A percentile compares a stretch with the other conserved stretches of the same genome.
Conservation (phyloP, 1,140 invertebrate genomes). For the Drosophila lacertosa region DNA sequence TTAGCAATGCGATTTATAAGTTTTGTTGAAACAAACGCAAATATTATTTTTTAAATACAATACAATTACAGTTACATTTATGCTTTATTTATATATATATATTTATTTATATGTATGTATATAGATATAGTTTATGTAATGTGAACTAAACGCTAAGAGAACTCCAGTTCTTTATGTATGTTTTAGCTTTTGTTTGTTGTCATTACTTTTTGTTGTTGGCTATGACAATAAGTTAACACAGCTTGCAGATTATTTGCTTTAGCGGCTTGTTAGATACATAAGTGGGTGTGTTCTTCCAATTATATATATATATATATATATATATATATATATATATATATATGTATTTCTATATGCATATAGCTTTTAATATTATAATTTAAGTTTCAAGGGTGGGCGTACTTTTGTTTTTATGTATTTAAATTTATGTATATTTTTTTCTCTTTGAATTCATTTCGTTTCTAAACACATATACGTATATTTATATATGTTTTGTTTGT, state of each 20-base stretch:
- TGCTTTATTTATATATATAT: constrained; percentile 32
- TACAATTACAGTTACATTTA: constrained; percentile 21
- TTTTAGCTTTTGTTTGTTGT: constrained; percentile 8
- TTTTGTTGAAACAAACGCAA: constrained; percentile 39
- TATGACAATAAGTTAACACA: constrained; percentile 31
- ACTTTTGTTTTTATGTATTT: constrained; percentile 12
- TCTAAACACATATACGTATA: constrained; percentile 37
- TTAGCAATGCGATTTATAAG: constrained; percentile 23
- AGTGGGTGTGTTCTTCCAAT: constrained; percentile 7
- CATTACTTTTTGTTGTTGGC: constrained; percentile 18
- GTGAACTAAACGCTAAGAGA: constrained; percentile 35
- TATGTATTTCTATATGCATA: constrained; percentile 20
- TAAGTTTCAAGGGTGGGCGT: constrained; percentile 72
- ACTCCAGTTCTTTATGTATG: constrained; percentile 26
- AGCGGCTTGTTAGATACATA: constrained; percentile 35
- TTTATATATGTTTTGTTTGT: constrained; percentile 25
- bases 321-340: constrained; percentile 40
- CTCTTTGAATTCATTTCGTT: constrained; percentile 36
- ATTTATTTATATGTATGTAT: constrained; percentile 28
- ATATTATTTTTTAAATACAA: constrained; percentile 31
- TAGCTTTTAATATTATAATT: constrained; percentile 17
- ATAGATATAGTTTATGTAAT: constrained; percentile 47
- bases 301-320: constrained; percentile 10
- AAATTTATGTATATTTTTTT: constrained; percentile 14
- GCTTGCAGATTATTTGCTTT: constrained; percentile 38